These are phyloP conservation scores for Danio albolineatus DNA, from an alignment of 2,797 vertebrate species.

Conservation along the genomic window DNA sequence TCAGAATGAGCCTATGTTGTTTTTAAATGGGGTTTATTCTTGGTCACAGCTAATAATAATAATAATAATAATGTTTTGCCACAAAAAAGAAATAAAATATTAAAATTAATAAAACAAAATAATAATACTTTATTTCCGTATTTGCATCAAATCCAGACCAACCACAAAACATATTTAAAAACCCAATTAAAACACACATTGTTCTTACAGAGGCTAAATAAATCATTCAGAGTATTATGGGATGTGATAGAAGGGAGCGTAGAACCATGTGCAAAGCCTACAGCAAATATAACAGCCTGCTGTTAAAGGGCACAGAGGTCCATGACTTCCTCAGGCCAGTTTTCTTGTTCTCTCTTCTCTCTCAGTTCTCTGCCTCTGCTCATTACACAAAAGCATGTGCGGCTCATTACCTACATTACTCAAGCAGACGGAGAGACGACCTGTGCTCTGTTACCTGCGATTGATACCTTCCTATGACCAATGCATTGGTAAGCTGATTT, in stretches of 20 bases:
- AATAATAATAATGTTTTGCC: too few species aligned
- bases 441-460: conserved; percentile 21
- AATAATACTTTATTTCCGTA: too few species aligned
- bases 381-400: conserved; percentile 20
- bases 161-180: too few species aligned
- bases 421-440: conserved; percentile 3
- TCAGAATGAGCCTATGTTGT: too few species aligned
- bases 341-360: conserved; percentile 9
- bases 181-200: not conserved
- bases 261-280: conserved; percentile 27
- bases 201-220: not conserved
- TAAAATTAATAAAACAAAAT: too few species aligned
- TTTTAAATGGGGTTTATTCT: not conserved
- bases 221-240: conserved; percentile 1
- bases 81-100: too few species aligned
- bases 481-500: conserved; percentile 23
- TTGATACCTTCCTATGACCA: conserved; percentile 30
- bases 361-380: not conserved
- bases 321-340: conserved; percentile 1
- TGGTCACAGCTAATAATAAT: not conserved
- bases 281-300: conserved; percentile 45
- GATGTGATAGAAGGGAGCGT: conserved; percentile 19
- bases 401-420: conserved; percentile 31
- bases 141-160: too few species aligned
- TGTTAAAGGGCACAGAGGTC: conserved; percentile 46